Evolutionary conservation across 2,797 vertebrate species (phyloP).

Genomic region (Neopelma chrysocephalum): DNA sequence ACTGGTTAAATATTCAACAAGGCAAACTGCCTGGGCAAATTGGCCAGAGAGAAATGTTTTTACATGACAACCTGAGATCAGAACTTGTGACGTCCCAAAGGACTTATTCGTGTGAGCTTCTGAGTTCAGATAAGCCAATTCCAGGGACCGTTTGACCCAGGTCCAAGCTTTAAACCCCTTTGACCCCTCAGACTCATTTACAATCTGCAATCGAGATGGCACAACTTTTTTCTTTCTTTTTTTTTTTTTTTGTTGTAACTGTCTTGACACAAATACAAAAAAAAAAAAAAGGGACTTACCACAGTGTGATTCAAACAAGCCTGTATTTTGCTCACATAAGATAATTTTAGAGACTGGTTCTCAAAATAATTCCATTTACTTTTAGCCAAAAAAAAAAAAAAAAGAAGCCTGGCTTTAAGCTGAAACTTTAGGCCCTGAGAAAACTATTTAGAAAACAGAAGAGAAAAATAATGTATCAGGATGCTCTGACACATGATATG

Average conservation of each 20-base stretch:
- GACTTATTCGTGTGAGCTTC: fast-evolving
- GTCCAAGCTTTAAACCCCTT: background rate
- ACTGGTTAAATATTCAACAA: background rate
- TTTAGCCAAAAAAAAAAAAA: background rate
- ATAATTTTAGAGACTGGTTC: background rate
- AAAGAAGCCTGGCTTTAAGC: background rate
- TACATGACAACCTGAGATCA: background rate
- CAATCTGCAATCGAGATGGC: background rate
- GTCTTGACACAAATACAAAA: background rate
- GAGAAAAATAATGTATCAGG: background rate
- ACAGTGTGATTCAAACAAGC: background rate
- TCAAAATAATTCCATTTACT: background rate
- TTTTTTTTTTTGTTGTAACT: background rate
- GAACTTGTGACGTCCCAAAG: background rate
- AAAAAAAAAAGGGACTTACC: background rate
- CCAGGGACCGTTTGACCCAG: background rate
- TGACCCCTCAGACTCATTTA: background rate
- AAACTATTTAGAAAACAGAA: background rate
- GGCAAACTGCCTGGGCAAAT: background rate
- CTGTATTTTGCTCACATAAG: background rate
- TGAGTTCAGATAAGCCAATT: background rate
- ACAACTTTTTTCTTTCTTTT: background rate
- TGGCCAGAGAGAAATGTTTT: background rate
- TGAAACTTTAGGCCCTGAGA: background rate
- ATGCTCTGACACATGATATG: background rate